phyloP scores from a whole-genome alignment of 1,140 invertebrate species.

The Drosophila teissieri region DNA sequence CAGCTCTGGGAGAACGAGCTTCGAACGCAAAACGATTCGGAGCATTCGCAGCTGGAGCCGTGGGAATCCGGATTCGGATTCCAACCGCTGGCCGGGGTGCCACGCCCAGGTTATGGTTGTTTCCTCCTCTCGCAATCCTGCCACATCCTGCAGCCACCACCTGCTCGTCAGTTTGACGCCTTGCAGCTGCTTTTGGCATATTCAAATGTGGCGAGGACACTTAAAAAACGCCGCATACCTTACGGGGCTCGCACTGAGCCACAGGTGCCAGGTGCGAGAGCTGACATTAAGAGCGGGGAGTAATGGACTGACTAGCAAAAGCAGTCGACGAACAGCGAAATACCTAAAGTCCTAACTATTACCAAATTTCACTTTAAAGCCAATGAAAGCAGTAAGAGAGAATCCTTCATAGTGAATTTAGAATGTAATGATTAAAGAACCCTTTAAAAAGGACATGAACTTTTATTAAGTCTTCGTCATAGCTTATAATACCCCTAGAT shows the following conservation, averaged over 20 bases:
- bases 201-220: conserved; percentile 54
- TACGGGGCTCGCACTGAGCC: conserved; percentile 10
- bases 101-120: conserved; percentile 35
- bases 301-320: conserved; percentile 14
- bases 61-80: conserved; percentile 33
- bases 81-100: conserved; percentile 38
- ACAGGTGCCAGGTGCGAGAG: conserved; percentile 61
- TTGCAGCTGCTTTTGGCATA: conserved; percentile 63
- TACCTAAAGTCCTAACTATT: not conserved
- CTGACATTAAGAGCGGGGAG: conserved; percentile 25
- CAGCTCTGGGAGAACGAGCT: conserved; percentile 25
- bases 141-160: not conserved
- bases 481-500: not conserved
- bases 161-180: conserved; percentile 26
- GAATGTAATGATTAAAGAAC: too few species aligned
- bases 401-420: too few species aligned
- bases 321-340: not conserved
- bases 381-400: too few species aligned
- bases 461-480: too few species aligned
- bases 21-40: conserved; percentile 54
- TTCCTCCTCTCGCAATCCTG: not conserved
- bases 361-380: not conserved
- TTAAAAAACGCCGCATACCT: conserved; percentile 33
- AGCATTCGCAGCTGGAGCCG: conserved; percentile 25
- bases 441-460: too few species aligned